Conservation (phyloP, 2,113 vertebrate species). For the Ctenodactylus gundi region DNA sequence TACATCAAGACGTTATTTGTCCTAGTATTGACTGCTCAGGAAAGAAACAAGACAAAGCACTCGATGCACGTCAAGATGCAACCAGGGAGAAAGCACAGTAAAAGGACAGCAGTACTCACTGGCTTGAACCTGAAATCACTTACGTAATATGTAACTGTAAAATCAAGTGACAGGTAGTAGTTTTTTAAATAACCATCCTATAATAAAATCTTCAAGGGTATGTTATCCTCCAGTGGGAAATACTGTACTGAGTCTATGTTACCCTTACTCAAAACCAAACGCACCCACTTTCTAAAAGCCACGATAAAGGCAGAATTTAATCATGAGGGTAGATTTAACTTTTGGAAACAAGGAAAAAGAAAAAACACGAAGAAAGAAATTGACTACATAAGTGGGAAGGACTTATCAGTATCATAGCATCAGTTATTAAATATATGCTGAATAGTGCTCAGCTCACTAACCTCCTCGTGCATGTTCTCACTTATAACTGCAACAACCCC, state of each 20-base stretch:
- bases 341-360: neutral
- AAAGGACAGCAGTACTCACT: slow-evolving; percentile 19
- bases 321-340: slow-evolving; percentile 35
- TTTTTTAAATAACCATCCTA: slow-evolving; percentile 19
- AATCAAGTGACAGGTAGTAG: slow-evolving; percentile 38
- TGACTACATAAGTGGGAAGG: neutral
- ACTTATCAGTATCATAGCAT: neutral
- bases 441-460: neutral
- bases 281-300: neutral
- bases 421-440: neutral
- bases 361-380: slow-evolving; percentile 29
- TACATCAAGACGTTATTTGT: slow-evolving; percentile 13
- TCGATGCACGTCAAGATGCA: slow-evolving; percentile 35
- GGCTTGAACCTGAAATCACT: slow-evolving; percentile 55
- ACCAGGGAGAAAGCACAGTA: slow-evolving; percentile 3
- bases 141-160: slow-evolving; percentile 52
- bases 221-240: slow-evolving; percentile 8
- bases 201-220: slow-evolving; percentile 39
- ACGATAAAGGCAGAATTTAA: slow-evolving; percentile 32
- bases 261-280: slow-evolving; percentile 18
- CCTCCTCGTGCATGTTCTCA: neutral
- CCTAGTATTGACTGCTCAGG: slow-evolving; percentile 1
- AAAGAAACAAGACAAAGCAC: slow-evolving; percentile 48
- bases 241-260: slow-evolving; percentile 2
- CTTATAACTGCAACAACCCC: slow-evolving; percentile 19